A percentile compares a stretch with the other conserved stretches of the same genome.
Evolutionary conservation across 2,797 vertebrate genomes (phyloP).

Genomic region (Dipus sagitta): DNA sequence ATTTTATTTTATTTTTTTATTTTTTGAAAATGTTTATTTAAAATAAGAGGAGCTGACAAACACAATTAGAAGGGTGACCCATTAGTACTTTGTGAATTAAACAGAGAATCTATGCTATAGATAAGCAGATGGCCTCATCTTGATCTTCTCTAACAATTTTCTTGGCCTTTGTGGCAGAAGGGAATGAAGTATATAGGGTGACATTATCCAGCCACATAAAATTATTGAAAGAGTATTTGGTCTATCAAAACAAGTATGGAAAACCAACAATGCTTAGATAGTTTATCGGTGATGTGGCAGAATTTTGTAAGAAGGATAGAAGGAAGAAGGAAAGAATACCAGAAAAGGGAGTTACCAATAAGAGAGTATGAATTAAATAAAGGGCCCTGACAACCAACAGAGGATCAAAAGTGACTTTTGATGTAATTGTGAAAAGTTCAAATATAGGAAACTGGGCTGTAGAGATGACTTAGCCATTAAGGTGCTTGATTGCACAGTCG

Average conservation of each 20-base stretch:
- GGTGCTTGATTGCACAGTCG: no score
- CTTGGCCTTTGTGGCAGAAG: neutral
- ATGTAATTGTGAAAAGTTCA: neutral
- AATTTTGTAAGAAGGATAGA: neutral
- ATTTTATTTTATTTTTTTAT: no score
- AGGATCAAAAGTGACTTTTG: neutral
- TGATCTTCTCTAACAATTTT: neutral
- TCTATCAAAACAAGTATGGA: neutral
- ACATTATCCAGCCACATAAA: neutral
- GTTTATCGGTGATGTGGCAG: neutral
- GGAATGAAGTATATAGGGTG: neutral
- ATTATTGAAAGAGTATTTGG: neutral
- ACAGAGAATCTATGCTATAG: neutral
- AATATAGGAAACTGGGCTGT: no score
- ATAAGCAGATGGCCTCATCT: neutral
- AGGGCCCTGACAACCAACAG: neutral
- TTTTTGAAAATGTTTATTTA: constrained; percentile 4
- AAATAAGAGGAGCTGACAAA: neutral
- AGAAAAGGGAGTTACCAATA: neutral
- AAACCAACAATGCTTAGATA: neutral
- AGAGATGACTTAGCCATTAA: no score
- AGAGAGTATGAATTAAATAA: neutral
- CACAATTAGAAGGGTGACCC: neutral
- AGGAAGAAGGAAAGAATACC: neutral
- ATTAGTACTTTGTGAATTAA: neutral